Percentiles rank a stretch among this genome's conserved stretches.
phyloP scores from a whole-genome alignment of 2,797 vertebrate species.

The Erithacus rubecula region DNA sequence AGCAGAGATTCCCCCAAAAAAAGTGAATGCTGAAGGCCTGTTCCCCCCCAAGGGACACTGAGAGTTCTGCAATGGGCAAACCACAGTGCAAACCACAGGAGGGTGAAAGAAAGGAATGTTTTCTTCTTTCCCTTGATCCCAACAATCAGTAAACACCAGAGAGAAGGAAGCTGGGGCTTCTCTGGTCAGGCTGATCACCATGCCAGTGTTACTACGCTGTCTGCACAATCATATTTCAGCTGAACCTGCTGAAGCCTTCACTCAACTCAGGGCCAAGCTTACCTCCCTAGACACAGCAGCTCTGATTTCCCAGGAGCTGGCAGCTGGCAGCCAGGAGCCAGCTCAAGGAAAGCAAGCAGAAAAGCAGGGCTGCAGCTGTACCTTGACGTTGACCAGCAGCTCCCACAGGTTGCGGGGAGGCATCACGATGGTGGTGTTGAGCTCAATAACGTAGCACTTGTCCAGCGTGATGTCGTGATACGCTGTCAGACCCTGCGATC shows the following conservation, averaged over 20 bases:
- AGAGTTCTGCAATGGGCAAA: neutral
- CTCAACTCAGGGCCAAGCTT: neutral
- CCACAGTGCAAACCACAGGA: neutral
- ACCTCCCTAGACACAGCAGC: neutral
- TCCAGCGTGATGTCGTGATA: constrained; percentile 92
- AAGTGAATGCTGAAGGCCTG: neutral
- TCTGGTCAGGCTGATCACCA: neutral
- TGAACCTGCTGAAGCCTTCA: neutral
- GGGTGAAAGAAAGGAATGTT: neutral
- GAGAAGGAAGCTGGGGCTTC: neutral
- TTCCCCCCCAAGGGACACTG: neutral
- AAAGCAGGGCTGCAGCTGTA: constrained; percentile 47
- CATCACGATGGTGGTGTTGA: constrained; percentile 93
- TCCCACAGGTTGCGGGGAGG: constrained; percentile 94
- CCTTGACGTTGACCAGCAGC: constrained; percentile 92
- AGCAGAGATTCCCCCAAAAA: neutral
- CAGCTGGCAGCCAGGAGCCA: neutral
- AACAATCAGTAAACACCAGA: neutral
- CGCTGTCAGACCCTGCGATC: constrained; percentile 87
- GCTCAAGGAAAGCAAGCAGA: neutral
- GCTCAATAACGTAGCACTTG: constrained; percentile 93
- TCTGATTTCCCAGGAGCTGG: neutral
- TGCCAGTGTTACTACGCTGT: accelerated
- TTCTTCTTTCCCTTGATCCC: neutral
- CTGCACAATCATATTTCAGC: neutral